These are phyloP conservation scores for Pelmatolapia mariae DNA, from an alignment of 2,113 vertebrate genomes.

Conservation along the genomic window DNA sequence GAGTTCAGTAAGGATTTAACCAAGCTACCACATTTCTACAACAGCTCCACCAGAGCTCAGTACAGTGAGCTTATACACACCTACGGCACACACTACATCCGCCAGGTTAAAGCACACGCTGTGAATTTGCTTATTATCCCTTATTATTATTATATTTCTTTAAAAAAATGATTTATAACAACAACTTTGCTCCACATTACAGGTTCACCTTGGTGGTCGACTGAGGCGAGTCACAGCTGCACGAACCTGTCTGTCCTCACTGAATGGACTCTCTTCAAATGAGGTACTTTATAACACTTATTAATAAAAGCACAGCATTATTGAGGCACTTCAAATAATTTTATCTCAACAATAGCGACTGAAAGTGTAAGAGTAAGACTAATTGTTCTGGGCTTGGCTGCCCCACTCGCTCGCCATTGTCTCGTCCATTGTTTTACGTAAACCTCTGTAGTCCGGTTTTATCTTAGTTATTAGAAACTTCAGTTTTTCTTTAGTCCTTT, in stretches of 20 bases:
- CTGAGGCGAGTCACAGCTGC: constrained; percentile 26
- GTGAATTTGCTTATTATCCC: background rate
- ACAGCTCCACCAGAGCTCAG: no score
- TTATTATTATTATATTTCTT: background rate
- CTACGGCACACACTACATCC: constrained; percentile 48
- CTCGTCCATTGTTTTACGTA: background rate
- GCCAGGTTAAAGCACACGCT: background rate
- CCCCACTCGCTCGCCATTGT: background rate
- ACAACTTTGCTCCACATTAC: background rate
- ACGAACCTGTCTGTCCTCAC: constrained; percentile 32
- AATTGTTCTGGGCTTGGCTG: background rate
- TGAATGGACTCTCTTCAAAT: constrained; percentile 10
- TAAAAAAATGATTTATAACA: fast-evolving
- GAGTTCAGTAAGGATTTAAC: background rate
- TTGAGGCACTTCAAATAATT: no score
- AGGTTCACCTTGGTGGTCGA: constrained; percentile 43
- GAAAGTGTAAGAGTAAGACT: background rate
- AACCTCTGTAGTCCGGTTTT: background rate
- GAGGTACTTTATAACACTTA: background rate
- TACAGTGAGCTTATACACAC: no score
- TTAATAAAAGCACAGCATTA: no score
- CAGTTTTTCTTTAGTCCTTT: background rate
- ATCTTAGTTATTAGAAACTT: background rate
- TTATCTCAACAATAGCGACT: background rate
- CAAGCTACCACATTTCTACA: no score